Evolutionary conservation across 2,888 invertebrate genomes (phyloP).

Genomic region (Leptopterna dolabrata): DNA sequence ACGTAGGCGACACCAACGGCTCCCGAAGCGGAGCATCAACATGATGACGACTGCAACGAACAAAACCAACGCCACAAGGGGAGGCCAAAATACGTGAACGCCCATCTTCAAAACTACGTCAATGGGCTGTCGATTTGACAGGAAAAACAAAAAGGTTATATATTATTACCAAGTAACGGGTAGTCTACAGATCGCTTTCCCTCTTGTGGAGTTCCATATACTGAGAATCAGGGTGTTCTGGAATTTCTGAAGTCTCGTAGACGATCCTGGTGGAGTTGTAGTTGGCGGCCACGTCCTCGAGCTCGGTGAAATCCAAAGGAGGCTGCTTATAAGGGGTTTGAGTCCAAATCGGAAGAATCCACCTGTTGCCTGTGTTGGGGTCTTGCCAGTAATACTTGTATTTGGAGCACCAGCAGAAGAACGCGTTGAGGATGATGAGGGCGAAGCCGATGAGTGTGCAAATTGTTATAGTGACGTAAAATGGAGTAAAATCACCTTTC

Average conservation of each 20-base stretch:
- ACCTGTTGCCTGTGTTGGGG: conserved; percentile 86
- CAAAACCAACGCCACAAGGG: conserved; percentile 78
- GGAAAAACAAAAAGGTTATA: background rate
- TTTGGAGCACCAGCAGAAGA: conserved; percentile 84
- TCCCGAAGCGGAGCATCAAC: conserved; percentile 79
- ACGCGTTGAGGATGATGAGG: conserved; percentile 80
- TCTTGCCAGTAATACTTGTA: conserved; percentile 86
- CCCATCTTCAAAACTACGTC: conserved; percentile 69
- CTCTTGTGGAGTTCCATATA: conserved; percentile 79
- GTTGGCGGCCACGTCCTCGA: conserved; percentile 69
- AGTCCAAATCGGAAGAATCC: conserved; percentile 87
- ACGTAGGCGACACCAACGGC: conserved; percentile 77
- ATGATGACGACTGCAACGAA: conserved; percentile 81
- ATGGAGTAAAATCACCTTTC: conserved; percentile 83
- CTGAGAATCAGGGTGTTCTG: conserved; percentile 66
- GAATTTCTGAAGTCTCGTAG: conserved; percentile 62
- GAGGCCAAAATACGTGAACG: conserved; percentile 83
- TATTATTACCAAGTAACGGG: background rate
- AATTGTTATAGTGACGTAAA: conserved; percentile 84
- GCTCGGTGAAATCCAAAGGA: conserved; percentile 81
- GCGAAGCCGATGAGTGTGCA: conserved; percentile 78
- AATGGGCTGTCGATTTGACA: background rate
- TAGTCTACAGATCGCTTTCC: conserved; percentile 79
- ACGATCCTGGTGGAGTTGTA: conserved; percentile 63
- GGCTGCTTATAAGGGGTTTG: conserved; percentile 85